Evolutionary conservation across 2,888 invertebrate genomes (phyloP).

Genomic region (Metellina segmentata): DNA sequence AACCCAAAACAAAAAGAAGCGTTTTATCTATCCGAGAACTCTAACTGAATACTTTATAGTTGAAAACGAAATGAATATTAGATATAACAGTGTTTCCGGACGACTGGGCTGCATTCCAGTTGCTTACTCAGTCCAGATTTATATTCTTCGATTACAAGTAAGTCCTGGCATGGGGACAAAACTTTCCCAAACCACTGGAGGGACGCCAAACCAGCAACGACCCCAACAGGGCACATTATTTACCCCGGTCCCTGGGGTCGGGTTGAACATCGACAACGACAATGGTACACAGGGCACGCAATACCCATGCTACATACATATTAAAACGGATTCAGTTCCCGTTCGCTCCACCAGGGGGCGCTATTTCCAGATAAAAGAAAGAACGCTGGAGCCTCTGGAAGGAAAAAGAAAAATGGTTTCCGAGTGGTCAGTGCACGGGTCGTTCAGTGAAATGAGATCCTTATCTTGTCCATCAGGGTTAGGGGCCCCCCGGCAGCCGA

Average conservation of each 20-base stretch:
- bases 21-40: constrained; percentile 7
- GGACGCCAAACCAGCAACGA: constrained; percentile 38
- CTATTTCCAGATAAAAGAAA: background rate
- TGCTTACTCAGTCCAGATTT: constrained; percentile 56
- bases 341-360: constrained; percentile 18
- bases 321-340: constrained; percentile 44
- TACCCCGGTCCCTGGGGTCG: constrained; percentile 59
- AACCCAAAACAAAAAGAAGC: constrained; percentile 1
- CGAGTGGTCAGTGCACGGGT: constrained; percentile 57
- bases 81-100: constrained; percentile 12
- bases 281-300: constrained; percentile 67
- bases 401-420: constrained; percentile 54
- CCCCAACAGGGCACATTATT: constrained; percentile 70
- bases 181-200: constrained; percentile 49
- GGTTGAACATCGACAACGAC: constrained; percentile 51
- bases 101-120: constrained; percentile 50
- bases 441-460: constrained; percentile 66
- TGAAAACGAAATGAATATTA: constrained; percentile 9
- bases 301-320: constrained; percentile 60
- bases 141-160: constrained; percentile 27
- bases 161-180: constrained; percentile 41
- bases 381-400: background rate
- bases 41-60: constrained; percentile 50
- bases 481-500: constrained; percentile 47
- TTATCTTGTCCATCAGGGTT: constrained; percentile 60